Base-by-base conservation (phyloP, 2,888 invertebrate species). In the Leptothorax acervorum region DNA sequence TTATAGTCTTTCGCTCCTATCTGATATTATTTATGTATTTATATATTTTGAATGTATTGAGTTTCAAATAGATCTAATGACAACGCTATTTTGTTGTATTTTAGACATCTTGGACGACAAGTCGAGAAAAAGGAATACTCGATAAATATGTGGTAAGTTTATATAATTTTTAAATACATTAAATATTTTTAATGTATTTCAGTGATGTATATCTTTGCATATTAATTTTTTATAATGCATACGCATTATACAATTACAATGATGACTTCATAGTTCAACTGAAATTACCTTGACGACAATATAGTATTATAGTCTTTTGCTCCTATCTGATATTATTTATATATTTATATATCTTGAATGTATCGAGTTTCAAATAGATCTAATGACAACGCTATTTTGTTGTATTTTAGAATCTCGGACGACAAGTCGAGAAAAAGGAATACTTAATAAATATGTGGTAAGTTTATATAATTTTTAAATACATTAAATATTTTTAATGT, bases 241-340 rank as follows among this genome's bases (percentile, higher is more conserved):
- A 0, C 3, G 45, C 3, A 35, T 39, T 63, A 12, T 42, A 42
- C 4, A 71, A 35, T n/a, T 51, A 62, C 3, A 31, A 28, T 63
- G 75, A 75, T 75, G 75, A 75, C 0, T 35, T 1, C 75, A 75
- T 75, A 75, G 75, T 73, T 73, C 66, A 76, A 18, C 63, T 93
- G 94, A 94, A 85, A 81, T 70, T 28, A 62, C 53, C 66, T 70
- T 94, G 93, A 93, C 91, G 92, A 91, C 2, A 53, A 89, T 85
- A 86, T 78, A 39, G 8, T 84, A 60, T 89, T 88, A 70, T 48
- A 48, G 91, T 93, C 93, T 94, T 94, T 94, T 93, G 93, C 93
- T 95, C 96, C 96, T 96, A 96, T 95, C 96, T 96, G 96, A 96
- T 48, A 53, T 31, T 53, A 68, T n/a, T 23, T 51, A 4, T 35